Evolutionary conservation across 2,797 vertebrate species (phyloP), one percentile per base, ranked within the genome.

Genomic region (Echeneis naucrates): DNA sequence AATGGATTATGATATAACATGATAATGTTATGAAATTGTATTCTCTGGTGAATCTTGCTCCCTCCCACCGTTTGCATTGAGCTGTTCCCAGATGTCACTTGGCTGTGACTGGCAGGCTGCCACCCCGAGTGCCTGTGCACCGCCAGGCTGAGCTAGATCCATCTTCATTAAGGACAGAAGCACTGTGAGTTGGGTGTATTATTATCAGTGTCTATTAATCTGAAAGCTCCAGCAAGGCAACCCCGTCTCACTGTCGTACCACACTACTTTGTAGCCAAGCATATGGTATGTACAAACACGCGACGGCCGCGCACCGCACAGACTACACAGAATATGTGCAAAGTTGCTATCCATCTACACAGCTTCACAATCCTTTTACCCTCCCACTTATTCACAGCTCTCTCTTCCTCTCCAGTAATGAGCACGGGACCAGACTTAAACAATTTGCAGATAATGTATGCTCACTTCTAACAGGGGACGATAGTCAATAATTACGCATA

Each of bases 1-100:
- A 92, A 92, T 89, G 88, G 89, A 91, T 91, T 86, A 85, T 91
- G 88, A 91, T 90, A 90, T 85, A 90, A 90, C 89, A 89, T 92
- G 88, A 91, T 92, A 91, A 92, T 92, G 86, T 88, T 91, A 91
- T 91, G 88, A 94, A 93, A 89, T 77, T 73, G 75, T 69, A 82
- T 88, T 86, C 86, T 83, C 77, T 59, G 59, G 62, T 82, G 86
- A 83, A 65, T 88, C 85, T 70, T 62, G 75, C 71, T 84, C 78
- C 80, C 80, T 78, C 75, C 80, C 70, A 51, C 81, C 86, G 85
- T 88, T 87, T 80, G 81, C 80, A 85, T 77, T 77, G 83, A 89
- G 81, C 81, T 87, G 85, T 83, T 85, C 83, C 87, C 87, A 83
- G 81, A 84, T 88, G 91, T 89, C 92, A 88, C 84, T 79, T 81